Evolutionary conservation across 2,888 invertebrate genomes (phyloP), one percentile per base, ranked within the genome.

Genomic region (Polyploca ridens): DNA sequence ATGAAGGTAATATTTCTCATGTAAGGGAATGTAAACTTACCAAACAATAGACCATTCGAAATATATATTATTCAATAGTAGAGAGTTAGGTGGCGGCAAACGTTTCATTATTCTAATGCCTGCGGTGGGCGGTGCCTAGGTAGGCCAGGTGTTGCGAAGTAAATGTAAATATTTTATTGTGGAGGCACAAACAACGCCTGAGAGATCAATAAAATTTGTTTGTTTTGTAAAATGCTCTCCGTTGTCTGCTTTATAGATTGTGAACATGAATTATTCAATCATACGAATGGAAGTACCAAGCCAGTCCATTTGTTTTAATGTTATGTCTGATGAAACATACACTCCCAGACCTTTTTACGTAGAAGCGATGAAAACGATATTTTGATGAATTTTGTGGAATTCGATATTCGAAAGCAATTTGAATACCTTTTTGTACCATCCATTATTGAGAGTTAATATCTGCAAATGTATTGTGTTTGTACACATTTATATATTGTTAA

Each of bases 131-230:
- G 84, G 77, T 79, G 78, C 81, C 85, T 86, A 82, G 83, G 81
- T 83, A 87, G 85, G 83, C 86, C 90, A 91, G 91, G 91, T 91
- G 90, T 85, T 89, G 87, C 88, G 82, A 87, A 93, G 91, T 90
- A 91, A 90, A 93, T 90, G 92, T 93, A 92, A 94, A 94, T 93
- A 93, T 92, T 93, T 91, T 90, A 93, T 91, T 91, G 90, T 90
- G 85, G 86, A 84, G 87, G 89, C 81, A 88, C 90, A 91, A 93
- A 94, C 91, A 90, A 85, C 88, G 90, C 94, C 93, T 87, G 87
- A 76, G 94, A 93, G 94, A 93, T 93, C 94, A 93, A 93, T 94
- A 93, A 93, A 93, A 93, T 93, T 93, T 92, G 93, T 93, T 93
- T 94, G 89, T 91, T 93, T 88, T 91, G 90, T 92, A 91, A 93